Evolutionary conservation across 2,888 invertebrate species (phyloP).

Genomic region (Volucella zonaria): DNA sequence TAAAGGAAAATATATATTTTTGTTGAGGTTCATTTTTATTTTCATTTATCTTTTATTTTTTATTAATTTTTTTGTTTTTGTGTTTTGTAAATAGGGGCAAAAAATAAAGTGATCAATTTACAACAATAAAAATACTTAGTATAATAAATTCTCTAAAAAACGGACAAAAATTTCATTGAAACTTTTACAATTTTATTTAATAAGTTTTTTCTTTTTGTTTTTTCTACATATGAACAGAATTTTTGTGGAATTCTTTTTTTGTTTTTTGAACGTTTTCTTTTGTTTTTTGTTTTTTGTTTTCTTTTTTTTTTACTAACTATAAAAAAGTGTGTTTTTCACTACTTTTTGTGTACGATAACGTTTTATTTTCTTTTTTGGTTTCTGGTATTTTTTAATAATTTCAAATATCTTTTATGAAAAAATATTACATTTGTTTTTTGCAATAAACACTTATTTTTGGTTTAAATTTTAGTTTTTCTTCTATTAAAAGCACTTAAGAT

Average conservation of each 20-base stretch:
- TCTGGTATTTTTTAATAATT: slow-evolving; percentile 47
- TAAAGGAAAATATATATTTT: slow-evolving; percentile 59
- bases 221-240: slow-evolving; percentile 43
- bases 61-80: slow-evolving; percentile 39
- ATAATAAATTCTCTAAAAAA: slow-evolving; percentile 74
- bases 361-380: slow-evolving; percentile 43
- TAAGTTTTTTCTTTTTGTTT: slow-evolving; percentile 25
- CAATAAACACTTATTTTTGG: slow-evolving; percentile 38
- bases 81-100: slow-evolving; percentile 73
- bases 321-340: slow-evolving; percentile 61
- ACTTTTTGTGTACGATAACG: slow-evolving; percentile 56
- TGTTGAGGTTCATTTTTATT: slow-evolving; percentile 29
- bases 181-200: slow-evolving; percentile 14
- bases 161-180: slow-evolving; percentile 70
- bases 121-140: slow-evolving; percentile 73
- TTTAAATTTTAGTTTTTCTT: slow-evolving; percentile 42
- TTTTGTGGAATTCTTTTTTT: not conserved
- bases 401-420: slow-evolving; percentile 68
- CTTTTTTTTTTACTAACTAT: slow-evolving; percentile 62
- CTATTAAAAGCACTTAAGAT: slow-evolving; percentile 73
- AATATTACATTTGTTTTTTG: slow-evolving; percentile 63
- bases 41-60: slow-evolving; percentile 18
- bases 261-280: not conserved
- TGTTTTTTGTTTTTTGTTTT: slow-evolving; percentile 16
- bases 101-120: slow-evolving; percentile 71